A percentile compares a stretch with the other conserved stretches of the same genome.
These are phyloP conservation scores for Lasioglossum morio DNA, from an alignment of 2,888 invertebrate species.

Conservation along the genomic window DNA sequence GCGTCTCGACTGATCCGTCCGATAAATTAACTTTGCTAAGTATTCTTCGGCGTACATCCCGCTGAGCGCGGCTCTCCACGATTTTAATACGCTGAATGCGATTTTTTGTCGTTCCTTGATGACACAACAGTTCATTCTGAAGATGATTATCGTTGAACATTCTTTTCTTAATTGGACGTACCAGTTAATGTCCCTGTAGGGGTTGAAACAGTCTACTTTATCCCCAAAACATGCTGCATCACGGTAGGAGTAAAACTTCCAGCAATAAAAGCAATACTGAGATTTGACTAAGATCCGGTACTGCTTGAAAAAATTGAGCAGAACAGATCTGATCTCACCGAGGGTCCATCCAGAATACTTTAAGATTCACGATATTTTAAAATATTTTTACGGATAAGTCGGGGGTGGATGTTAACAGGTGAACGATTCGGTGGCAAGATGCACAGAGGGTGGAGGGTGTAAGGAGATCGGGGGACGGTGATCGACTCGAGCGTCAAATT, in stretches of 20 bases:
- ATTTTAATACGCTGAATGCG: not conserved
- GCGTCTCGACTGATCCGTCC: not conserved
- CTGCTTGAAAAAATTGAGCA: not conserved
- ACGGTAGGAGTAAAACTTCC: too few relatives aligned
- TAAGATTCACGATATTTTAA: not conserved
- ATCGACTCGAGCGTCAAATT: slow-evolving; percentile 55
- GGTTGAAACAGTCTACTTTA: not conserved
- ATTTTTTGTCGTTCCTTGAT: not conserved
- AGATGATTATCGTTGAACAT: not conserved
- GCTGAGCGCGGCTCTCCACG: not conserved
- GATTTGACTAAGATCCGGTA: not conserved
- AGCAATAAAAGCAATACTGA: too few relatives aligned
- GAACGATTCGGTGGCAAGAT: not conserved
- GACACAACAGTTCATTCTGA: not conserved
- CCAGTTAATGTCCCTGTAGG: not conserved
- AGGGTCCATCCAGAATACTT: too few relatives aligned
- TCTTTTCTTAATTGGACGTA: not conserved
- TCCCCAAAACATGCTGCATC: not conserved
- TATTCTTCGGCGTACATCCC: not conserved
- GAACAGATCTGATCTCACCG: not conserved
- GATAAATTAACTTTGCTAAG: slow-evolving; percentile 8
- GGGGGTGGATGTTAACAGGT: not conserved
- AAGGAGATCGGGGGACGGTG: slow-evolving; percentile 1
- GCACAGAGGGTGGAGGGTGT: not conserved
- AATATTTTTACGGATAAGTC: not conserved